Evolutionary conservation across 2,113 vertebrate genomes (phyloP).

Genomic region (Python bivittatus): DNA sequence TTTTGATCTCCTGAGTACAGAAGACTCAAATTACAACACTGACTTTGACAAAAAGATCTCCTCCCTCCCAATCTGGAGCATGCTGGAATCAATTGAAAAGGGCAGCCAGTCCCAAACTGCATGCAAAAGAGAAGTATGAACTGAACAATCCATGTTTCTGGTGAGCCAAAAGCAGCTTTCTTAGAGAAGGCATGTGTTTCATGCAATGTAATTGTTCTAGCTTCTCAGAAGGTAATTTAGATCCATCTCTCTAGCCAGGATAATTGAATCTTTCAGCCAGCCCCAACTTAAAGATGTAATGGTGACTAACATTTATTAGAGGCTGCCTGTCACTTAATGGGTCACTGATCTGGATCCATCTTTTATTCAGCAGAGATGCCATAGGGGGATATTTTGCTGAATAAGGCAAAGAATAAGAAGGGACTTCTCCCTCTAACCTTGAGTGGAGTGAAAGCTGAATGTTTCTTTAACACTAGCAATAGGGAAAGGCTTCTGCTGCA

Average conservation of each 20-base stretch:
- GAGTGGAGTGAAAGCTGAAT: too few relatives aligned
- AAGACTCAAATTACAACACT: accelerated
- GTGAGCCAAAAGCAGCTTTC: neutral
- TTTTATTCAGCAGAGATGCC: neutral
- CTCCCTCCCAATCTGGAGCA: neutral
- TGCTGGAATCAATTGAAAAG: neutral
- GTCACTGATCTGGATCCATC: neutral
- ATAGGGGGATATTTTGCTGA: too few relatives aligned
- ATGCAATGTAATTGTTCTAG: neutral
- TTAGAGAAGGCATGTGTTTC: neutral
- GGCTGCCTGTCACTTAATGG: neutral
- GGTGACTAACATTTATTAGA: neutral
- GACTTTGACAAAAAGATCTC: neutral
- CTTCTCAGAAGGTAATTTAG: neutral
- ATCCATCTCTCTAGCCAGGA: neutral
- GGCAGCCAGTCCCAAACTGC: neutral
- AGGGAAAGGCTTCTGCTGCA: too few relatives aligned
- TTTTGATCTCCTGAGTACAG: accelerated
- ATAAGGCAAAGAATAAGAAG: too few relatives aligned
- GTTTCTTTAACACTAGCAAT: too few relatives aligned
- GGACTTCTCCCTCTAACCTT: too few relatives aligned
- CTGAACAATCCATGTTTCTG: neutral
- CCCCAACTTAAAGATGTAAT: neutral
- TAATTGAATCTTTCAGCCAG: neutral
- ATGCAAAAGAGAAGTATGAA: too few relatives aligned